A percentile compares a stretch with the other conserved stretches of the same genome.
These are phyloP conservation scores for Himantopus leucocephalus DNA, from an alignment of 2,113 vertebrate genomes.

Conservation along the genomic window DNA sequence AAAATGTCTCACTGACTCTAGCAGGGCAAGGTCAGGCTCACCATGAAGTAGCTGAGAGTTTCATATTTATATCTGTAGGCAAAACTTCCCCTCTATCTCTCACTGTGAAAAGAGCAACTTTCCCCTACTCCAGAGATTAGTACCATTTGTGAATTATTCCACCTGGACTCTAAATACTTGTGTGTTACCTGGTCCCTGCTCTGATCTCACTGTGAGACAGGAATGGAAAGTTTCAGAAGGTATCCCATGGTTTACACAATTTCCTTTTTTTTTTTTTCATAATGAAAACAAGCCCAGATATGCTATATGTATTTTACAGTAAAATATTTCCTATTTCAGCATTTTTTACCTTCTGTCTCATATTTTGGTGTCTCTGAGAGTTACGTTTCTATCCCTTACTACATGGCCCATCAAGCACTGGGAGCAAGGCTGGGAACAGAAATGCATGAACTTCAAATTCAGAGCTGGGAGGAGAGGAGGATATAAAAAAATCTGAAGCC, in stretches of 20 bases:
- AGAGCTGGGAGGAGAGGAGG: background rate
- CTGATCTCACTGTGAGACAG: background rate
- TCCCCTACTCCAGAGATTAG: background rate
- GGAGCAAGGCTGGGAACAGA: background rate
- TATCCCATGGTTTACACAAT: background rate
- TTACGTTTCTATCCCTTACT: background rate
- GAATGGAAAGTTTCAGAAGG: background rate
- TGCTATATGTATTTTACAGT: background rate
- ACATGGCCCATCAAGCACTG: background rate
- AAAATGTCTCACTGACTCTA: background rate
- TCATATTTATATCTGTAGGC: background rate
- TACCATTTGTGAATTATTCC: background rate
- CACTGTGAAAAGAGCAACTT: background rate
- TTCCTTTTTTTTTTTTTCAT: background rate
- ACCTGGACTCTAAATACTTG: background rate
- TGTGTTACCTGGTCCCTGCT: background rate
- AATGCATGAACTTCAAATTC: background rate
- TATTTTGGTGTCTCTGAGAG: background rate
- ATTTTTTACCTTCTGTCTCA: background rate
- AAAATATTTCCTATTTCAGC: background rate
- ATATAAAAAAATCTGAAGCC: conserved; percentile 12
- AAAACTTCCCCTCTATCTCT: background rate
- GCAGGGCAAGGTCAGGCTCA: background rate
- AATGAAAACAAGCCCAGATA: background rate
- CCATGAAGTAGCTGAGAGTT: background rate